Conservation (phyloP, 1,140 invertebrate genomes). For the Aporrectodea caliginosa region DNA sequence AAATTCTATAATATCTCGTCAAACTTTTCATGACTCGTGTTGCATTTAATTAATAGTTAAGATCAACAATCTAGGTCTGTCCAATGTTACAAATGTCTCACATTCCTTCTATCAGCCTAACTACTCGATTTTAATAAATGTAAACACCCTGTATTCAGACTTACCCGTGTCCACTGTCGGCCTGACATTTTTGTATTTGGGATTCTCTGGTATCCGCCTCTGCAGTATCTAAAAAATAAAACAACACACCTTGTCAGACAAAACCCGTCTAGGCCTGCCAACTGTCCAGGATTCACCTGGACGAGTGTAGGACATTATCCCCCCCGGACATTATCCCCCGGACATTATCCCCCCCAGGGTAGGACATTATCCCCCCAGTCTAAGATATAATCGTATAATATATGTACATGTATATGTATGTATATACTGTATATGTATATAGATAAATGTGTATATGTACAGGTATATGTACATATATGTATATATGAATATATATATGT, state of each 20-base stretch:
- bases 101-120: too few species aligned
- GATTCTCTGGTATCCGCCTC: slow-evolving; percentile 52
- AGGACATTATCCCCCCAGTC: background rate
- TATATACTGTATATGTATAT: too few species aligned
- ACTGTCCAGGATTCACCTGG: background rate
- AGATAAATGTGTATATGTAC: too few species aligned
- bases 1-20: too few species aligned
- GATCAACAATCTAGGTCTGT: too few species aligned
- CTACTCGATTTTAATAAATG: too few species aligned
- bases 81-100: too few species aligned
- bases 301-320: background rate
- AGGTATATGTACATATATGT: too few species aligned
- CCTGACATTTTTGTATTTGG: slow-evolving; percentile 54
- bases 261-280: background rate
- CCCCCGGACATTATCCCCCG: background rate
- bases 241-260: background rate
- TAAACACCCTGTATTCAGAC: background rate
- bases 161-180: slow-evolving; percentile 54
- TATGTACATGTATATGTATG: too few species aligned
- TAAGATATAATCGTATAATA: background rate
- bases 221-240: slow-evolving; percentile 45
- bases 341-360: background rate
- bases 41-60: too few species aligned
- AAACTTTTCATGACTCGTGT: too few species aligned
- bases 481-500: too few species aligned